These are phyloP conservation scores for Labia minor DNA, from an alignment of 2,888 invertebrate genomes.

Conservation along the genomic window DNA sequence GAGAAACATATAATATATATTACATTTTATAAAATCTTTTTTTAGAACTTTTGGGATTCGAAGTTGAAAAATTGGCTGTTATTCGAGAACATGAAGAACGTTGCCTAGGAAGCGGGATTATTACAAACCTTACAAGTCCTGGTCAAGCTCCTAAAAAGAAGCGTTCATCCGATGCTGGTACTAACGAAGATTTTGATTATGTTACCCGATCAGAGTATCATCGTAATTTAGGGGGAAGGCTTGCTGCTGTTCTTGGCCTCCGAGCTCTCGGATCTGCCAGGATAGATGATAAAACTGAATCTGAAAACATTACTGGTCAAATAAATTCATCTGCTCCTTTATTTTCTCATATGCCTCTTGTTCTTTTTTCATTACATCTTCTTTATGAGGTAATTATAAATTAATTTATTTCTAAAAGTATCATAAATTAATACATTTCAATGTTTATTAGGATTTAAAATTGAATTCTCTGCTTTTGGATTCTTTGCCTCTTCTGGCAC, in stretches of 20 bases:
- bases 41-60: conserved; percentile 51
- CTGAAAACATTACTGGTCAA: conserved; percentile 33
- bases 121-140: conserved; percentile 36
- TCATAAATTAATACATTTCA: conserved; percentile 14
- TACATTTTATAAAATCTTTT: conserved; percentile 18
- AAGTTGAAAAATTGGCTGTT: conserved; percentile 45
- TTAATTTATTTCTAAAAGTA: neutral
- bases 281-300: conserved; percentile 22
- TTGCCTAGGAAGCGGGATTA: conserved; percentile 27
- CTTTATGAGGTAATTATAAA: conserved; percentile 57
- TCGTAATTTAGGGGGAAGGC: conserved; percentile 38
- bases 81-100: conserved; percentile 22
- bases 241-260: conserved; percentile 39
- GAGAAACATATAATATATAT: too few relatives aligned
- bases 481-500: conserved; percentile 55
- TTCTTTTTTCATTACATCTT: conserved; percentile 73
- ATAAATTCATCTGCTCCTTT: conserved; percentile 56
- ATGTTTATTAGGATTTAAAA: conserved; percentile 55
- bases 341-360: conserved; percentile 59
- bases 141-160: conserved; percentile 61
- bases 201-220: conserved; percentile 49
- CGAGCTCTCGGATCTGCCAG: conserved; percentile 21
- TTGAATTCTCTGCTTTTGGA: conserved; percentile 59
- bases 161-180: conserved; percentile 63
- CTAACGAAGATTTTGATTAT: conserved; percentile 73